These are phyloP conservation scores for Bujurquina vittata DNA, from an alignment of 2,113 vertebrate genomes.

Conservation along the genomic window DNA sequence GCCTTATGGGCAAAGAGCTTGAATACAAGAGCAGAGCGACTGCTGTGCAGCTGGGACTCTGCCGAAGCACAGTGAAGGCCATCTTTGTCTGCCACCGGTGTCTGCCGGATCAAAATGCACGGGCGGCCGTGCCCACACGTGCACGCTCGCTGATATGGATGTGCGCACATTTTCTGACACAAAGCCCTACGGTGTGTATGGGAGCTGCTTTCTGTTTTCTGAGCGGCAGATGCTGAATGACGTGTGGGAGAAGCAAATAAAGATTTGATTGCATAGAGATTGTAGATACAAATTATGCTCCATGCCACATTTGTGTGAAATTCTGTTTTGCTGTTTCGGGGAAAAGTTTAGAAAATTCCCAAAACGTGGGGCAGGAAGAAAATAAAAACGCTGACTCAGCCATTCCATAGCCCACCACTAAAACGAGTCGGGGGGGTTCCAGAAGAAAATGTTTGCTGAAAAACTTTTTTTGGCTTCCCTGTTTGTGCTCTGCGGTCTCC, in stretches of 20 bases:
- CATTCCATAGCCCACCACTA: slow-evolving; percentile 1
- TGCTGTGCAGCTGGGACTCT: slow-evolving; percentile 69
- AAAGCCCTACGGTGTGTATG: background rate
- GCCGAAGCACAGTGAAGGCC: slow-evolving; percentile 73
- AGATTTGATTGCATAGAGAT: background rate
- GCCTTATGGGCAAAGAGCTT: slow-evolving; percentile 10
- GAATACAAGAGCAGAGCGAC: slow-evolving; percentile 46
- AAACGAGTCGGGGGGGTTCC: slow-evolving; percentile 20
- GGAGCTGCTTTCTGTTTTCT: rapidly evolving
- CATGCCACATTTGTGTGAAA: background rate
- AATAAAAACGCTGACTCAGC: slow-evolving; percentile 52
- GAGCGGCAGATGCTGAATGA: background rate
- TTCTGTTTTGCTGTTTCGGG: background rate
- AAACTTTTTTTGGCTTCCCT: slow-evolving; percentile 66
- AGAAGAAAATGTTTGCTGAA: slow-evolving; percentile 64
- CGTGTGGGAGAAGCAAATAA: background rate
- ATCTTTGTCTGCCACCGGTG: slow-evolving; percentile 83
- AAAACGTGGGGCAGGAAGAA: background rate
- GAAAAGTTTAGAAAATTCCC: background rate
- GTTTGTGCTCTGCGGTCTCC: slow-evolving; percentile 67
- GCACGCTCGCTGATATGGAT: background rate
- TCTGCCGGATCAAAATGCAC: slow-evolving; percentile 42
- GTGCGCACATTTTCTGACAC: background rate
- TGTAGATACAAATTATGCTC: background rate
- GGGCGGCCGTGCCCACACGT: slow-evolving; percentile 9